Percentiles rank a stretch among this genome's conserved stretches.
phyloP scores from a whole-genome alignment of 92 coral and sea anemone species.

The Micromussa lordhowensis region DNA sequence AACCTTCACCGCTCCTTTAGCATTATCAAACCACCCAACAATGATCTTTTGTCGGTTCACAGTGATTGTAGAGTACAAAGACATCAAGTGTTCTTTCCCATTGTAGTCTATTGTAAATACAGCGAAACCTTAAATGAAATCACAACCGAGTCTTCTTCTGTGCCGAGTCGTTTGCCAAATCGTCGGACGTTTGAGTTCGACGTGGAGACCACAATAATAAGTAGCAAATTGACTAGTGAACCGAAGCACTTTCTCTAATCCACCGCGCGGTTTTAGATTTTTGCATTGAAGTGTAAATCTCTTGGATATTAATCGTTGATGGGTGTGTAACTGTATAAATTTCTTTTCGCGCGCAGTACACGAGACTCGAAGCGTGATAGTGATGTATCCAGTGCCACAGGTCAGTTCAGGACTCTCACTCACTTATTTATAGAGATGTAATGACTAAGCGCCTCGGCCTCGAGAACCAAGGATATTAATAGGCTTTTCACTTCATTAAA shows the following conservation, averaged over 20 bases:
- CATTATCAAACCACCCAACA: slow-evolving; percentile 14
- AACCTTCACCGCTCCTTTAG: slow-evolving; percentile 1
- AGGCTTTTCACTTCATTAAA: slow-evolving; percentile 35
- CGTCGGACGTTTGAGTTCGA: neutral
- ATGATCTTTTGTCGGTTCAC: slow-evolving; percentile 24
- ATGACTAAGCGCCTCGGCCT: neutral
- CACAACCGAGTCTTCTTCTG: neutral
- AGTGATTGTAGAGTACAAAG: slow-evolving; percentile 1
- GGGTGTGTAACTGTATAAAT: slow-evolving; percentile 6
- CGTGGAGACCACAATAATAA: neutral
- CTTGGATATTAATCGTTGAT: slow-evolving; percentile 17
- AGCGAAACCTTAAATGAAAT: neutral
- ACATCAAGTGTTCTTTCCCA: slow-evolving; percentile 13
- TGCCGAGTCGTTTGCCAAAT: neutral
- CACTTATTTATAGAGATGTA: neutral
- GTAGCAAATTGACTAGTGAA: slow-evolving; percentile 14
- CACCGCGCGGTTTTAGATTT: slow-evolving; percentile 17
- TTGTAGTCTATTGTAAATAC: slow-evolving; percentile 21
- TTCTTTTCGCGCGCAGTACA: slow-evolving; percentile 19
- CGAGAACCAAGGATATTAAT: slow-evolving; percentile 19
- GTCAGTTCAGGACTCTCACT: neutral
- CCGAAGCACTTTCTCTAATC: slow-evolving; percentile 28
- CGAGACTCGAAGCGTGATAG: neutral
- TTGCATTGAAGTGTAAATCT: slow-evolving; percentile 30
- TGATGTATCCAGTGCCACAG: slow-evolving; percentile 4